Conservation (phyloP, 2,888 invertebrate species). For the Drosophila falleni region DNA sequence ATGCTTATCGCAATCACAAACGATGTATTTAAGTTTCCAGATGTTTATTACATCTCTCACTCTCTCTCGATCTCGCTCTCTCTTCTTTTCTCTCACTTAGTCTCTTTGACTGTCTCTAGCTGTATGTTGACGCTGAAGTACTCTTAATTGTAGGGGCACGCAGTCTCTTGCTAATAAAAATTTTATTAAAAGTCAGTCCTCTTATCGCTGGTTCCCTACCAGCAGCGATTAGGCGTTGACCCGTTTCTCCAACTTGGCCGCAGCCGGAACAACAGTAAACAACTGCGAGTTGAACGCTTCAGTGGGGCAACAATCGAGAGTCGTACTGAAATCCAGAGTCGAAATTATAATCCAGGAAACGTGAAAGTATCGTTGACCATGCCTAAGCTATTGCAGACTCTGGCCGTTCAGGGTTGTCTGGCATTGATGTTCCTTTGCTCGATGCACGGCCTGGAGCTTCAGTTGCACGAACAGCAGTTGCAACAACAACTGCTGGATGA, state of each 20-base stretch:
- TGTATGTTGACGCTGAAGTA: conserved; percentile 28
- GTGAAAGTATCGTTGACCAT: conserved; percentile 32
- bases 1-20: background rate
- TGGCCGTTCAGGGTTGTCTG: conserved; percentile 65
- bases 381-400: conserved; percentile 61
- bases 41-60: conserved; percentile 2
- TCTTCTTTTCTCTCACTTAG: background rate
- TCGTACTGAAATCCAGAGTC: background rate
- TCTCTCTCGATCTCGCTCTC: background rate
- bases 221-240: conserved; percentile 64
- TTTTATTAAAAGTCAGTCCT: conserved; percentile 64
- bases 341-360: background rate
- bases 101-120: background rate
- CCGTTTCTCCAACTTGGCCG: conserved; percentile 55
- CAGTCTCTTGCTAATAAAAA: conserved; percentile 54
- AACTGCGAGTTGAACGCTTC: conserved; percentile 53
- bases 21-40: background rate
- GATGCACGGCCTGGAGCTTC: conserved; percentile 63
- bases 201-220: conserved; percentile 61
- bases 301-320: conserved; percentile 20
- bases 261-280: conserved; percentile 62
- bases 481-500: conserved; percentile 62
- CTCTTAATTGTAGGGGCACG: conserved; percentile 51
- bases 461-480: conserved; percentile 63
- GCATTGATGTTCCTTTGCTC: conserved; percentile 68